phyloP scores from a whole-genome alignment of 2,113 vertebrate genomes.

The Malaclemys terrapin region DNA sequence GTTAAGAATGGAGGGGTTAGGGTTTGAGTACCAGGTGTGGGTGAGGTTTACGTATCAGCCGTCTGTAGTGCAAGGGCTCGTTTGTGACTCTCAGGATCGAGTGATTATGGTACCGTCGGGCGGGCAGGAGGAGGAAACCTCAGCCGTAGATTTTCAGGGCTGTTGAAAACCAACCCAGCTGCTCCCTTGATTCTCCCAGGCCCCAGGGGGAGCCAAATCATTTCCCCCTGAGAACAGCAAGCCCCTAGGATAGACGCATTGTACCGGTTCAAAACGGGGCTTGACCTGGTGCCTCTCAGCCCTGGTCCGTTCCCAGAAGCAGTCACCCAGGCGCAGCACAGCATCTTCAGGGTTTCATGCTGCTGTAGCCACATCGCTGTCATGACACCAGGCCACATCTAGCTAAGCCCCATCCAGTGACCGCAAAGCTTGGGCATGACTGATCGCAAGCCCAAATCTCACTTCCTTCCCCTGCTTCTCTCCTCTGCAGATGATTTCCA shows the following conservation, averaged over 20 bases:
- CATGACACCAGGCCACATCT: accelerated
- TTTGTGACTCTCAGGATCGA: neutral
- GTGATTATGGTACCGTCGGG: neutral
- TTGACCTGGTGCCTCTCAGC: neutral
- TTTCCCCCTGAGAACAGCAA: neutral
- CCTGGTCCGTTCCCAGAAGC: neutral
- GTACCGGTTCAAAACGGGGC: neutral
- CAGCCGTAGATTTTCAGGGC: neutral
- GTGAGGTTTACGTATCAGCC: neutral
- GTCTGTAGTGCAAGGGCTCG: neutral
- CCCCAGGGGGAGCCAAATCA: neutral
- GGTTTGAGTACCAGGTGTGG: neutral
- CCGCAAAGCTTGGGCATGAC: accelerated
- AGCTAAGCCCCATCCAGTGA: accelerated
- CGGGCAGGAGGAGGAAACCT: neutral
- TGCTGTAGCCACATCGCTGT: neutral
- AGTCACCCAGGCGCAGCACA: neutral
- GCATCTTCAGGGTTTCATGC: neutral
- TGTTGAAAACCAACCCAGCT: neutral
- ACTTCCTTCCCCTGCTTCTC: neutral
- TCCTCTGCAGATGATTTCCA: constrained; percentile 87
- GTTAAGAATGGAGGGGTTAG: neutral
- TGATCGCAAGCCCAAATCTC: accelerated
- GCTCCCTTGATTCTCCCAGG: neutral
- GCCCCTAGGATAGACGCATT: neutral